Evolutionary conservation across 2,797 vertebrate genomes (phyloP).

Genomic region (Peromyscus attwateri): DNA sequence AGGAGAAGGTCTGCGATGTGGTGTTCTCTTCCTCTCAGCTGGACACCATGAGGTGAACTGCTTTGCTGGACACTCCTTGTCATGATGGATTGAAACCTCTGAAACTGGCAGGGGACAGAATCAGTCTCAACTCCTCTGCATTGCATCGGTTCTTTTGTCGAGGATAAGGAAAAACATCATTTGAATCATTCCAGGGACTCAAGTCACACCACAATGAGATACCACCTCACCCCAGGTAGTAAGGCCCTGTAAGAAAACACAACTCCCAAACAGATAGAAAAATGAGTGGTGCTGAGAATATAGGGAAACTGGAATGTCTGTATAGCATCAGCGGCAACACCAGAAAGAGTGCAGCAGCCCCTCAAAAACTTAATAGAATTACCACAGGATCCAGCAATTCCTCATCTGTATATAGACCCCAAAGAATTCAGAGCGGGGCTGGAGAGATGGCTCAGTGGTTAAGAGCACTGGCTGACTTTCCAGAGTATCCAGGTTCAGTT

Average conservation of each 20-base stretch:
- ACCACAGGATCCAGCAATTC: neutral
- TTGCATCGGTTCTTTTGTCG: neutral
- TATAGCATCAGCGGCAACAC: neutral
- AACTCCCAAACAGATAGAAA: neutral
- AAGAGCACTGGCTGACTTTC: neutral
- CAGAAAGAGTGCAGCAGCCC: neutral
- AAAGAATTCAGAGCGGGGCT: neutral
- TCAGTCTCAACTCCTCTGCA: neutral
- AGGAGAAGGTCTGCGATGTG: neutral
- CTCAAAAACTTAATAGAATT: neutral
- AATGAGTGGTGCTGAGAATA: too few relatives aligned
- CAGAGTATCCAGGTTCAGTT: neutral
- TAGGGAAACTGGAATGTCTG: neutral
- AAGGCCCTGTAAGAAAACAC: neutral
- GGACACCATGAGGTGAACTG: neutral
- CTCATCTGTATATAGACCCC: neutral
- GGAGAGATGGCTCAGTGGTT: neutral
- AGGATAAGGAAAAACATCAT: neutral
- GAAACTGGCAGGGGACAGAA: neutral
- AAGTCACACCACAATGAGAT: neutral
- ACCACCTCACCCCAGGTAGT: neutral
- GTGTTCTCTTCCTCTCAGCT: neutral
- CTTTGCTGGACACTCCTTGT: neutral
- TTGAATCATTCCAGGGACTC: neutral
- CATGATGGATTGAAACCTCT: neutral